Percentiles rank a stretch among this genome's conserved stretches.
These are phyloP conservation scores for Tachycineta bicolor DNA, from an alignment of 2,113 vertebrate species.

Conservation along the genomic window DNA sequence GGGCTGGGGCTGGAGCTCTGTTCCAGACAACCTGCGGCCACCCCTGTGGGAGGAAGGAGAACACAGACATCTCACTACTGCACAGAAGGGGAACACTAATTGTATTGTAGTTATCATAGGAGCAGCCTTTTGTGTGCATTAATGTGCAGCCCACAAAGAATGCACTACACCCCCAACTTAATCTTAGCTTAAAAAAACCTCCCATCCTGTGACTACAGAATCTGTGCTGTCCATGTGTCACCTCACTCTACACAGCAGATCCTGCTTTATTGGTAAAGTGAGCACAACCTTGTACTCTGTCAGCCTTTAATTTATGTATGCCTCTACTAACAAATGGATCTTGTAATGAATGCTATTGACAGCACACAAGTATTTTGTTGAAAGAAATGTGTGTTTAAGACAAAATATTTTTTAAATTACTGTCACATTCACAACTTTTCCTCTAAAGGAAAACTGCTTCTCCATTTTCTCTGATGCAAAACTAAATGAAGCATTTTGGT, in stretches of 20 bases:
- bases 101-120: background rate
- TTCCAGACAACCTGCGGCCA: background rate
- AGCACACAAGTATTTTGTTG: background rate
- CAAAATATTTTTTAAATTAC: background rate
- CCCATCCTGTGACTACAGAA: background rate
- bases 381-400: background rate
- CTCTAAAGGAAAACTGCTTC: background rate
- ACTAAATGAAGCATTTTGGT: background rate
- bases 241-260: background rate
- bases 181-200: background rate
- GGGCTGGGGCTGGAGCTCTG: background rate
- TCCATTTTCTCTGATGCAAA: background rate
- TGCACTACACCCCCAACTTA: background rate
- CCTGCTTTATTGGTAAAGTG: background rate
- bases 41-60: background rate
- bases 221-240: background rate
- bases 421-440: background rate
- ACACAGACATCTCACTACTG: background rate
- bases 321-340: background rate
- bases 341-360: background rate
- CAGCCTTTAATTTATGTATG: background rate
- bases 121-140: background rate
- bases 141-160: background rate
- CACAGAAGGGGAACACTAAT: background rate
- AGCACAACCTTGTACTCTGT: background rate